Percentiles rank a stretch among this genome's conserved stretches.
Conservation (phyloP, 1,140 invertebrate genomes). For the Yoshiicerus persimilis region DNA sequence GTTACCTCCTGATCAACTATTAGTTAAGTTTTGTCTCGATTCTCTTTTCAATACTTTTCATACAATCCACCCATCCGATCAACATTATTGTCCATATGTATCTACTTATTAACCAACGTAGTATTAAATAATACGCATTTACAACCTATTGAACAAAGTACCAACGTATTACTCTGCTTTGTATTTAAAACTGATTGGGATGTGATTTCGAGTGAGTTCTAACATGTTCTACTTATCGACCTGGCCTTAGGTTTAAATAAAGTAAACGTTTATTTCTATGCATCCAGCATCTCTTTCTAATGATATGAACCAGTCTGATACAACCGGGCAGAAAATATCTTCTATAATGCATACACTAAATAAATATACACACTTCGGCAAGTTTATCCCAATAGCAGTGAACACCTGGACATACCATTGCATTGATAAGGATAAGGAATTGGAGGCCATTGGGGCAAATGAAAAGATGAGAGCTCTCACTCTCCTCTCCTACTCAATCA, state of each 20-base stretch:
- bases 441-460: constrained; percentile 41
- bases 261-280: not conserved
- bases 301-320: not conserved
- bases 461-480: constrained; percentile 30
- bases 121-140: no score
- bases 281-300: not conserved
- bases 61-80: constrained; percentile 6
- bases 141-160: not conserved
- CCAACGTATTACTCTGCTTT: not conserved
- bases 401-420: constrained; percentile 39
- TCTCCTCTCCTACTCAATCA: constrained; percentile 29
- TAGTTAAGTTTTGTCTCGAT: not conserved
- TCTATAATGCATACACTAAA: not conserved
- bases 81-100: not conserved
- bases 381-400: constrained; percentile 23
- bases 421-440: constrained; percentile 33
- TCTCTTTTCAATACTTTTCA: not conserved
- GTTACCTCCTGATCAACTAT: constrained; percentile 12
- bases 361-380: constrained; percentile 15
- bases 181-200: not conserved
- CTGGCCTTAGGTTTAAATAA: not conserved
- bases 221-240: not conserved
- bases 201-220: no score
- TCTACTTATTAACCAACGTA: not conserved
- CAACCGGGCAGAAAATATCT: not conserved